These are phyloP conservation scores for Drosophila gaucha DNA, from an alignment of 2,888 invertebrate genomes.

Conservation along the genomic window DNA sequence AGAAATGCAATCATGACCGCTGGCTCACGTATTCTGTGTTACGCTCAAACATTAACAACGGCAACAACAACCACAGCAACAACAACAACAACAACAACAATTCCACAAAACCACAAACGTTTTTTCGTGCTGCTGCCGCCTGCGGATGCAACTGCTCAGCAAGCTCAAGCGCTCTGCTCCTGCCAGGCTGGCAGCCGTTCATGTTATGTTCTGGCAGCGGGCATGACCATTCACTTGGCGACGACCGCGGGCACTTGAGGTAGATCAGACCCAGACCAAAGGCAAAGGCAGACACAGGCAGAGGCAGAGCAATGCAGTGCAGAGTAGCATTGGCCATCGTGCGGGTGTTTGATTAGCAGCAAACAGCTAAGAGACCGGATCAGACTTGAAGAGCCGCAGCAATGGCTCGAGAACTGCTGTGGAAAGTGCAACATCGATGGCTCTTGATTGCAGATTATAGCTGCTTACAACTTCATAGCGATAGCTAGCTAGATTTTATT, in stretches of 20 bases:
- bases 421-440: conserved; percentile 62
- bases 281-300: not conserved
- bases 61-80: conserved; percentile 51
- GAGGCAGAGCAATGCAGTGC: not conserved
- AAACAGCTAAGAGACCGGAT: conserved; percentile 23
- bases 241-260: conserved; percentile 8
- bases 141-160: conserved; percentile 29
- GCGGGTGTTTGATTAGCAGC: conserved; percentile 74
- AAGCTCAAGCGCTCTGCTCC: conserved; percentile 11
- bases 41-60: conserved; percentile 83
- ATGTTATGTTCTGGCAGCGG: conserved; percentile 60
- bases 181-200: conserved; percentile 37
- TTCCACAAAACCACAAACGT: conserved; percentile 70
- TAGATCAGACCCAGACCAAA: not conserved
- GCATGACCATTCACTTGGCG: conserved; percentile 70
- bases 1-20: conserved; percentile 78
- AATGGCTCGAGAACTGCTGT: conserved; percentile 29
- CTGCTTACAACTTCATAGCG: conserved; percentile 71
- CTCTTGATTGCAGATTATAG: conserved; percentile 73
- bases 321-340: conserved; percentile 59
- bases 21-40: conserved; percentile 85
- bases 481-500: conserved; percentile 44
- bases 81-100: conserved; percentile 35
- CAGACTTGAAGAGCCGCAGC: conserved; percentile 4
- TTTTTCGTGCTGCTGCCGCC: conserved; percentile 73